Conservation (phyloP, 2,888 invertebrate genomes). For the Plagiodera versicolora region DNA sequence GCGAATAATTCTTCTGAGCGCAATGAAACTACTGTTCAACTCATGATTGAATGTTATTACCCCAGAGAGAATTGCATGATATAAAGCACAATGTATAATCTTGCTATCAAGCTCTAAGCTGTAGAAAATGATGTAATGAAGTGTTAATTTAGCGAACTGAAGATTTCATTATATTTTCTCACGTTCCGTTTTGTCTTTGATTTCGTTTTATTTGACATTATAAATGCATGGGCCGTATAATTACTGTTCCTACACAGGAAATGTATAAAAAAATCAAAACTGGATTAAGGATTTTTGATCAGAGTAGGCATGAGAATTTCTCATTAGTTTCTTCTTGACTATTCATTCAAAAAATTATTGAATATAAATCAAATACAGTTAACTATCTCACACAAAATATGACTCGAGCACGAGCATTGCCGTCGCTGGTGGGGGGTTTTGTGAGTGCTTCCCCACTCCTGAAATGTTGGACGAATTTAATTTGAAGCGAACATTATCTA, state of each 20-base stretch:
- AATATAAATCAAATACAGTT: too few relatives aligned
- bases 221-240: conserved; percentile 28
- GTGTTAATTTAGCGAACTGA: conserved; percentile 25
- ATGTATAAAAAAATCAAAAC: conserved; percentile 23
- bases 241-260: conserved; percentile 30
- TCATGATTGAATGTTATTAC: background rate
- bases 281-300: too few relatives aligned
- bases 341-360: too few relatives aligned
- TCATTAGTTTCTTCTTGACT: background rate
- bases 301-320: too few relatives aligned
- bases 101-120: conserved; percentile 5
- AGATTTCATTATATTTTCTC: conserved; percentile 31
- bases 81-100: conserved; percentile 9
- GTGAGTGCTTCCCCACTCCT: too few relatives aligned
- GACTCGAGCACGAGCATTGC: too few relatives aligned
- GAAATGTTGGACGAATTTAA: too few relatives aligned
- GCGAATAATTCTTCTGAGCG: background rate
- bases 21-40: background rate
- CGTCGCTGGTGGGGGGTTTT: too few relatives aligned
- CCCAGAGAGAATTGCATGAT: background rate
- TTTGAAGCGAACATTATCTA: too few relatives aligned
- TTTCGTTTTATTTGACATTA: conserved; percentile 34
- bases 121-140: conserved; percentile 18
- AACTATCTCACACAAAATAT: too few relatives aligned
- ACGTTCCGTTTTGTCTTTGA: conserved; percentile 31